A percentile compares a stretch with the other conserved stretches of the same genome.
Evolutionary conservation across 2,113 vertebrate species (phyloP).

Genomic region (Gallinago paraguaiae): DNA sequence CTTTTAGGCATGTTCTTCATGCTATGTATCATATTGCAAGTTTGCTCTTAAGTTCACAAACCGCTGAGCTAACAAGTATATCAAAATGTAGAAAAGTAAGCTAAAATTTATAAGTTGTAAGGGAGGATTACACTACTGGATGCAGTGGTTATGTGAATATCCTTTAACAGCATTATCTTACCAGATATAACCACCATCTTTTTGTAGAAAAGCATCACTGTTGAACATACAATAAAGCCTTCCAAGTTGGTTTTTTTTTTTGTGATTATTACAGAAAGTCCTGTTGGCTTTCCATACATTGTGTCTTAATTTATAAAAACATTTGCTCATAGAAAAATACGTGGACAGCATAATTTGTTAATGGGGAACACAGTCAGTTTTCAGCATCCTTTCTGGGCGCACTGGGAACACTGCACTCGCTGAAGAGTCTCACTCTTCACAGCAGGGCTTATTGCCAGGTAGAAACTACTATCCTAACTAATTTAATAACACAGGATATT

Average conservation of each 20-base stretch:
- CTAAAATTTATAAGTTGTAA: neutral
- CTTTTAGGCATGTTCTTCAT: neutral
- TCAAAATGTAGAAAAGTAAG: neutral
- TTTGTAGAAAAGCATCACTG: neutral
- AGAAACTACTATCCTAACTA: neutral
- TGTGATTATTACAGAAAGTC: neutral
- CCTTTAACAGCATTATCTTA: neutral
- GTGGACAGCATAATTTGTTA: neutral
- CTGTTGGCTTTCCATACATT: neutral
- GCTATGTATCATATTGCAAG: neutral
- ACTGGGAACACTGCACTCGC: neutral
- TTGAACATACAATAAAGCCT: neutral
- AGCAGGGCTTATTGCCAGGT: neutral
- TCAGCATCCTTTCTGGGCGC: neutral
- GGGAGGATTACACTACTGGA: neutral
- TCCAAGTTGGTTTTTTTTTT: neutral
- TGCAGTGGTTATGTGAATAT: neutral
- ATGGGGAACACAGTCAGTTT: neutral
- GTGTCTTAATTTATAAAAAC: neutral
- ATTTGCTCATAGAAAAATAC: neutral
- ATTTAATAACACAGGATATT: slow-evolving; percentile 19
- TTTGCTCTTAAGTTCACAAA: neutral
- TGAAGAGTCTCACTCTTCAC: neutral
- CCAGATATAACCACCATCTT: neutral
- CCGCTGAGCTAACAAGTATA: neutral